These are phyloP conservation scores for Platichthys stellatus DNA, from an alignment of 2,113 vertebrate genomes.

Conservation along the genomic window DNA sequence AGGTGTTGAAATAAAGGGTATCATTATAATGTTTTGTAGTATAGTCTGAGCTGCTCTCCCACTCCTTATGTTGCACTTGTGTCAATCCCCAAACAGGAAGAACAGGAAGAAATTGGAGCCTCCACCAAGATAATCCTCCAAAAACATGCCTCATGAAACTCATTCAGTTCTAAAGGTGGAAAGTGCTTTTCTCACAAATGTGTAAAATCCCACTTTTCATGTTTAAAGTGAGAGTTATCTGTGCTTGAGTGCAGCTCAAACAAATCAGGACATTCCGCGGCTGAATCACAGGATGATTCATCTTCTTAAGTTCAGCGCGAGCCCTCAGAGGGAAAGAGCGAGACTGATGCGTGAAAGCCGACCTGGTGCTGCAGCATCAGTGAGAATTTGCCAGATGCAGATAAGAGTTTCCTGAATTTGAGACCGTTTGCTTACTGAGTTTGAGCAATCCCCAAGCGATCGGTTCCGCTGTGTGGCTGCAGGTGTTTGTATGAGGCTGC, in stretches of 20 bases:
- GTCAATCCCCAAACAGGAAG: background rate
- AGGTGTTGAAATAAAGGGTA: too few species aligned
- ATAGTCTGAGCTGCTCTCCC: background rate
- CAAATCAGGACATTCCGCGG: background rate
- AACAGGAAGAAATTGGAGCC: background rate
- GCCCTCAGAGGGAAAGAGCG: background rate
- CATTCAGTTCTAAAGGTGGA: background rate
- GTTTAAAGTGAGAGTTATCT: background rate
- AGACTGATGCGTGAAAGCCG: slow-evolving; percentile 7
- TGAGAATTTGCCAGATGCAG: slow-evolving; percentile 40
- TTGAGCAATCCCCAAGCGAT: slow-evolving; percentile 48
- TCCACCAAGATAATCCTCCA: background rate
- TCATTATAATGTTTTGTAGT: background rate
- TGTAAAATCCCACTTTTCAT: background rate
- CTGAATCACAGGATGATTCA: background rate
- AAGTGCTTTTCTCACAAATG: background rate
- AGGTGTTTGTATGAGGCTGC: slow-evolving; percentile 54
- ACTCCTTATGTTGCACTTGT: background rate
- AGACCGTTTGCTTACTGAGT: slow-evolving; percentile 8
- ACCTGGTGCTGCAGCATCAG: background rate
- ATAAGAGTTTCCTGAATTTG: slow-evolving; percentile 28
- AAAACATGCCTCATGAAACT: background rate
- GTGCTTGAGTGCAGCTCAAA: background rate
- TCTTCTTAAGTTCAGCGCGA: slow-evolving; percentile 4
- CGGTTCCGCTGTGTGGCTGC: slow-evolving; percentile 40